Evolutionary conservation across 2,797 vertebrate genomes (phyloP).

Genomic region (Alexandromys oeconomus): DNA sequence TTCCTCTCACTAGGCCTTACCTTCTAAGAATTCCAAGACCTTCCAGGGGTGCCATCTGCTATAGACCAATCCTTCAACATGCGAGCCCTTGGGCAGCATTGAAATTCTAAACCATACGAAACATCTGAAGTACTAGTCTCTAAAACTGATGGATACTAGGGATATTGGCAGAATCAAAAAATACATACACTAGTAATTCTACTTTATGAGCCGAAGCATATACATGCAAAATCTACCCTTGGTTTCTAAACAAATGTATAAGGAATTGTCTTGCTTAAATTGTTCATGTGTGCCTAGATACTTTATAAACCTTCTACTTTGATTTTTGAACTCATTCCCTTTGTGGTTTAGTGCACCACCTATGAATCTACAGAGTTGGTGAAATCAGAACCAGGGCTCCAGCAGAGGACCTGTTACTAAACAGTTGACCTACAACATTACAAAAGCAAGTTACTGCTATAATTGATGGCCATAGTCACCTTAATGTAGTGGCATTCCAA

Average conservation of each 20-base stretch:
- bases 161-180: background rate
- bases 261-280: background rate
- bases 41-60: no score
- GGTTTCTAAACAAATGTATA: background rate
- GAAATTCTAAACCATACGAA: background rate
- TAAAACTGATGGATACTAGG: background rate
- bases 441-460: background rate
- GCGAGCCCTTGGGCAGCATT: background rate
- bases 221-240: background rate
- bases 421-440: background rate
- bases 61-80: background rate
- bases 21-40: background rate
- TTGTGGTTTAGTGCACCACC: background rate
- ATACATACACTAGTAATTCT: background rate
- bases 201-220: background rate
- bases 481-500: no score
- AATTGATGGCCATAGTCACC: background rate
- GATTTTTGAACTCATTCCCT: background rate
- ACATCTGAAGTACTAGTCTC: background rate
- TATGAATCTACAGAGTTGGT: background rate
- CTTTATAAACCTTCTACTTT: background rate
- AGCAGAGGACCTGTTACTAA: background rate
- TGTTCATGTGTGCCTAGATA: background rate
- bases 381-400: background rate
- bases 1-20: background rate